Evolutionary conservation across 2,113 vertebrate species (phyloP), one percentile per base, ranked within the genome.

Genomic region (Phoenicopterus ruber): DNA sequence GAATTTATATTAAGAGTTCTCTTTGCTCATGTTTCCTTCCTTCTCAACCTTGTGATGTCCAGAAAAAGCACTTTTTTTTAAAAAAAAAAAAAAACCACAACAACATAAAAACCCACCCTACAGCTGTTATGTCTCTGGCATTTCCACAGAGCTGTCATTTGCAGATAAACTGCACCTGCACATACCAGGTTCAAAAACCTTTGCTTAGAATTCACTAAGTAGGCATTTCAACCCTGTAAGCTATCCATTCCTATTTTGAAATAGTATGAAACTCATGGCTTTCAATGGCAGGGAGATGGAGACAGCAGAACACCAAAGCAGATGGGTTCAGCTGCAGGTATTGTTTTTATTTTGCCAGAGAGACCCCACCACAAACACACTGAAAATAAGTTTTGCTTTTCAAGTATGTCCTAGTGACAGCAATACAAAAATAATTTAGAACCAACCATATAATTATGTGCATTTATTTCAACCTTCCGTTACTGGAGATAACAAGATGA

Each of bases 401-500:
- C 38, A 28, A 97, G 86, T 89, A 59, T 95, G 96, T 97, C 93
- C 94, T 95, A 94, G 94, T 91, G 95, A 97, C 92, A 97, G 91
- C 95, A 97, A 96, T 97, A 97, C 94, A 98, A 97, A 97, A 98
- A 98, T 97, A 97, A 98, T 98, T 98, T 98, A 96, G 95, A 94
- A 97, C 93, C 96, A 97, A 97, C 96, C 59, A 29, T 94, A 84
- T 97, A 98, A 98, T 98, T 98, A 98, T 88, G 96, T 97, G 97
- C 96, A 97, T 98, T 98, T 98, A 98, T 98, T 98, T 94, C 95
- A 98, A 93, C 97, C 96, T 98, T 97, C 96, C 95, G 97, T 98
- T 98, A 97, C 95, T 87, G 91, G 87, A 98, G 97, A 98, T 98
- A 98, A 98, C 97, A 98, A 98, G 97, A 98, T 98, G 98, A 98